These are phyloP conservation scores for Stomatorhinus walkeri DNA, from an alignment of 2,797 vertebrate genomes.

Conservation along the genomic window DNA sequence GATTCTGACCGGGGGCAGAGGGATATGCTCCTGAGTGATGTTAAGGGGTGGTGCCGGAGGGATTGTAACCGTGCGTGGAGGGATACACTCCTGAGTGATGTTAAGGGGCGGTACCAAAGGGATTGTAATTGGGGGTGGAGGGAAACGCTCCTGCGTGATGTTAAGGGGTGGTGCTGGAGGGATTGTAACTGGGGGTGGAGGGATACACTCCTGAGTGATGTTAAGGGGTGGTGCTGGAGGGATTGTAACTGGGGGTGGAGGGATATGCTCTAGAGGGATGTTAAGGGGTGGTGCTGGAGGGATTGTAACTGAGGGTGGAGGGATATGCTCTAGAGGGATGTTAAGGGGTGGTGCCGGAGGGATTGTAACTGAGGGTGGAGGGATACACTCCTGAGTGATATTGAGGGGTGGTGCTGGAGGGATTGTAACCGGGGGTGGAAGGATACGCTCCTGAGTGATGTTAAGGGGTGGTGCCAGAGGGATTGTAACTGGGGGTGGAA, in stretches of 20 bases:
- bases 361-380: neutral
- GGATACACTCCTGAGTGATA: neutral
- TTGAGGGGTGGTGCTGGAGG: conserved; percentile 17
- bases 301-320: neutral
- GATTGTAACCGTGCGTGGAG: neutral
- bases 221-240: neutral
- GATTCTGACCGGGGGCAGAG: neutral
- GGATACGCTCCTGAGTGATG: neutral
- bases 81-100: neutral
- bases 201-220: neutral
- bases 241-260: conserved; percentile 9
- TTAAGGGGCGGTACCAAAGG: conserved; percentile 19
- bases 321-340: neutral
- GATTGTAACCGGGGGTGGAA: neutral
- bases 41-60: neutral
- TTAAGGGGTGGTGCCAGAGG: conserved; percentile 19
- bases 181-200: neutral
- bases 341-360: neutral
- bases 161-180: conserved; percentile 39
- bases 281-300: conserved; percentile 16
- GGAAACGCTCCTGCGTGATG: conserved; percentile 25
- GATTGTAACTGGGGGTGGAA: neutral
- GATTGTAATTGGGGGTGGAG: neutral
- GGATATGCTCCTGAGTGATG: neutral
- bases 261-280: neutral